These are phyloP conservation scores for Hyposmocoma kahamanoa DNA, from an alignment of 1,140 invertebrate genomes.

Conservation along the genomic window DNA sequence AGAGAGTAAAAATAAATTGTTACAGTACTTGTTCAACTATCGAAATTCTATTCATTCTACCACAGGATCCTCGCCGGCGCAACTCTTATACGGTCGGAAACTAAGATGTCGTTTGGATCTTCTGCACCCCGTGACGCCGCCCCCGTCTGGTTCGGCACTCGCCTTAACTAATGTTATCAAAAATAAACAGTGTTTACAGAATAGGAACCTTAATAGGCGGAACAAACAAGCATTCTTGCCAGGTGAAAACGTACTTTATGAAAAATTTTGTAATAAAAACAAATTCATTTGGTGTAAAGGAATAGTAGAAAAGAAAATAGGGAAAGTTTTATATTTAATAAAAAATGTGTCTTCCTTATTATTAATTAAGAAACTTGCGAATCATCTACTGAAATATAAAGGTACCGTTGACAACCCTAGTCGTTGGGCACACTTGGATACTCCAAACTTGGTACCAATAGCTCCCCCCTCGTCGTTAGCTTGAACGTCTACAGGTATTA, in stretches of 20 bases:
- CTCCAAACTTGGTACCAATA: too few relatives aligned
- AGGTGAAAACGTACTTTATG: neutral
- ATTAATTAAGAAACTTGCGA: neutral
- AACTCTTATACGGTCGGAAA: neutral
- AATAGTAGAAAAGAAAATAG: neutral
- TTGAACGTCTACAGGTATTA: too few relatives aligned
- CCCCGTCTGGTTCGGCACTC: neutral
- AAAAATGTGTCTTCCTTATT: neutral
- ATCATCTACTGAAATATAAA: neutral
- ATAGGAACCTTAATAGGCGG: neutral
- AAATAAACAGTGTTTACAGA: conserved; percentile 5
- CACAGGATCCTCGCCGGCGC: neutral
- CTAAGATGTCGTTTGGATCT: conserved; percentile 2
- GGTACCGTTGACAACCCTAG: neutral
- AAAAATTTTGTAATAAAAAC: conserved; percentile 1
- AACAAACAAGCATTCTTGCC: neutral
- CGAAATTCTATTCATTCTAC: conserved; percentile 1
- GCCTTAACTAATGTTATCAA: neutral
- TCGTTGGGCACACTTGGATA: too few relatives aligned
- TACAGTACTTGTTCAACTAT: conserved; percentile 5
- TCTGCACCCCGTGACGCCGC: neutral
- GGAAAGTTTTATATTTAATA: neutral
- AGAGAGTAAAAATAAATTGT: neutral
- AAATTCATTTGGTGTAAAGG: neutral
- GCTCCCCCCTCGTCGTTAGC: too few relatives aligned